These are phyloP conservation scores for Chrysaora quinquecirrha DNA, from an alignment of 30 jellyfish, hydroid and myxozoan genomes.

Conservation along the genomic window DNA sequence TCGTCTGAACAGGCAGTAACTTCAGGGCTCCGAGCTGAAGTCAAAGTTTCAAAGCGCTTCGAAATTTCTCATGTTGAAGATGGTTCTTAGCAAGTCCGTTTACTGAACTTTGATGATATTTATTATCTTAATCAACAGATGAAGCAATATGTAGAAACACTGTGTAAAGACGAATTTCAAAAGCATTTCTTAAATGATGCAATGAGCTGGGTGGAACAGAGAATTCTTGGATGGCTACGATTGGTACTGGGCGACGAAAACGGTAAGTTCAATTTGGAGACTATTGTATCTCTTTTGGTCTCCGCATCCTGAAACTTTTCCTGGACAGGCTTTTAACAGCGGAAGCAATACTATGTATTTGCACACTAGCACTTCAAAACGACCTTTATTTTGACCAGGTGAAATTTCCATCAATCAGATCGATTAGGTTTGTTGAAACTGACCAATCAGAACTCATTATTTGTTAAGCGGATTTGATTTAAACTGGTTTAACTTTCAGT, in stretches of 20 bases:
- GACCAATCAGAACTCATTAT: no score
- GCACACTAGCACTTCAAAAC: no score
- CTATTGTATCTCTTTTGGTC: no score
- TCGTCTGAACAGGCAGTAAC: no score
- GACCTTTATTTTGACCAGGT: not conserved
- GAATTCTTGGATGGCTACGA: constrained; percentile 75
- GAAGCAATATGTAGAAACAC: constrained; percentile 72
- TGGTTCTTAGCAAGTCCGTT: not conserved
- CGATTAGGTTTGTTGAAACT: not conserved
- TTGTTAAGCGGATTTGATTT: no score
- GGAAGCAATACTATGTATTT: no score
- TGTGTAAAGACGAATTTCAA: constrained; percentile 90
- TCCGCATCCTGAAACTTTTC: not conserved
- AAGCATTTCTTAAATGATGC: constrained; percentile 73
- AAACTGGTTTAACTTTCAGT: no score
- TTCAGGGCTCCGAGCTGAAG: not conserved
- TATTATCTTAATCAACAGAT: constrained; percentile 23
- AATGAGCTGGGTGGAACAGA: constrained; percentile 77
- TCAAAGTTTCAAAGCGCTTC: no score
- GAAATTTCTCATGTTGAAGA: no score
- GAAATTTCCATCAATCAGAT: no score
- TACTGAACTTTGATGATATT: not conserved
- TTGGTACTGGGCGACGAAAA: constrained; percentile 37
- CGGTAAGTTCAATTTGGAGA: no score
- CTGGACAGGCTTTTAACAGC: no score